Evolutionary conservation across 2,113 vertebrate species (phyloP).

Genomic region (Tamias sibiricus): DNA sequence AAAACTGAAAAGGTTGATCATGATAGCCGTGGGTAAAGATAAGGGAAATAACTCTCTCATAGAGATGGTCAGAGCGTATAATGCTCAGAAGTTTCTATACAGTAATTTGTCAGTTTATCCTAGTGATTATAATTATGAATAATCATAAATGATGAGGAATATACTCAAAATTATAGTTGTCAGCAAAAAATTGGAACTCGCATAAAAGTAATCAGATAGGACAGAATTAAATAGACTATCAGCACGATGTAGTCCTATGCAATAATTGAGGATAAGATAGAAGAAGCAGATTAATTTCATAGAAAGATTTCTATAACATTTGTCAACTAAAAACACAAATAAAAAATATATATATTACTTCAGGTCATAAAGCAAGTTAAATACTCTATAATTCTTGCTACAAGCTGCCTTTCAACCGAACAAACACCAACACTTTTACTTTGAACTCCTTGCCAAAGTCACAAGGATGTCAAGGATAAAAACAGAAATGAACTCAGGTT

Average conservation of each 20-base stretch:
- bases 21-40: not conserved
- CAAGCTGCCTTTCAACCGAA: not conserved
- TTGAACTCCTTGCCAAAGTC: not conserved
- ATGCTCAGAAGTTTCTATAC: not conserved
- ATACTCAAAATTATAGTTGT: not conserved
- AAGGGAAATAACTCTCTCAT: not conserved
- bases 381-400: not conserved
- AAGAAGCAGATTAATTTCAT: not conserved
- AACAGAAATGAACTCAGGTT: not conserved
- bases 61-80: not conserved
- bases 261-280: not conserved
- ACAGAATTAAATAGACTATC: not conserved
- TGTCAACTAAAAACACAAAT: no score
- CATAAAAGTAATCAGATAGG: not conserved
- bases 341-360: not conserved
- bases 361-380: not conserved
- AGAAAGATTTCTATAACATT: not conserved
- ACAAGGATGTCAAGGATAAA: not conserved
- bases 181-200: not conserved
- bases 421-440: not conserved
- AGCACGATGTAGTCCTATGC: not conserved
- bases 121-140: not conserved
- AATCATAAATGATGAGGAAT: not conserved
- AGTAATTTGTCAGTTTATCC: not conserved
- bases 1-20: not conserved